phyloP scores from a whole-genome alignment of 2,888 invertebrate genomes.

The Eledone cirrhosa region DNA sequence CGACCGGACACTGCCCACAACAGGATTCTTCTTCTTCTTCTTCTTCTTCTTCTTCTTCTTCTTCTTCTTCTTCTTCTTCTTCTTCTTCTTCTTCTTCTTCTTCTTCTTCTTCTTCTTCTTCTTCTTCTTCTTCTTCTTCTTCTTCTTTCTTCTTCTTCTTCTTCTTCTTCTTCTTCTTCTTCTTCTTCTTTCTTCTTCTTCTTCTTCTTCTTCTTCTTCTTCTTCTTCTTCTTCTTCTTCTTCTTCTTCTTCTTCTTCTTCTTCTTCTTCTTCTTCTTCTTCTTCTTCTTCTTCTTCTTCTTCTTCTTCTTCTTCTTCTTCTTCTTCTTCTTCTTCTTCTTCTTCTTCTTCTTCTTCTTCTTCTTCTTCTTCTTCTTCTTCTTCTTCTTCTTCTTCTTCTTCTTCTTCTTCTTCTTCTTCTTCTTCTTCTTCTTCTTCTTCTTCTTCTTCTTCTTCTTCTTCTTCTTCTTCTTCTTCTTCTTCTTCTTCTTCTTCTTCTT shows the following conservation, averaged over 20 bases:
- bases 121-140: not conserved
- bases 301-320: slow-evolving; percentile 37
- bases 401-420: slow-evolving; percentile 38
- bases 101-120: not conserved
- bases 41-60: no score
- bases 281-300: slow-evolving; percentile 37
- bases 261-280: not conserved
- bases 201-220: slow-evolving; percentile 40
- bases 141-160: slow-evolving; percentile 32
- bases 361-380: not conserved
- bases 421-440: not conserved
- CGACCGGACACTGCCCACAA: no score
- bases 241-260: not conserved
- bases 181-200: slow-evolving; percentile 40
- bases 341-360: not conserved
- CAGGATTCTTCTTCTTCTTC: no score
- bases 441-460: no score
- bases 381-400: slow-evolving; percentile 34
- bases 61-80: no score
- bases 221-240: slow-evolving; percentile 36
- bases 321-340: slow-evolving; percentile 25
- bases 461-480: not conserved
- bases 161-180: slow-evolving; percentile 42
- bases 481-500: not conserved
- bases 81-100: not conserved